These are phyloP conservation scores for Plemyria rubiginata DNA, from an alignment of 2,888 invertebrate genomes.

Conservation along the genomic window DNA sequence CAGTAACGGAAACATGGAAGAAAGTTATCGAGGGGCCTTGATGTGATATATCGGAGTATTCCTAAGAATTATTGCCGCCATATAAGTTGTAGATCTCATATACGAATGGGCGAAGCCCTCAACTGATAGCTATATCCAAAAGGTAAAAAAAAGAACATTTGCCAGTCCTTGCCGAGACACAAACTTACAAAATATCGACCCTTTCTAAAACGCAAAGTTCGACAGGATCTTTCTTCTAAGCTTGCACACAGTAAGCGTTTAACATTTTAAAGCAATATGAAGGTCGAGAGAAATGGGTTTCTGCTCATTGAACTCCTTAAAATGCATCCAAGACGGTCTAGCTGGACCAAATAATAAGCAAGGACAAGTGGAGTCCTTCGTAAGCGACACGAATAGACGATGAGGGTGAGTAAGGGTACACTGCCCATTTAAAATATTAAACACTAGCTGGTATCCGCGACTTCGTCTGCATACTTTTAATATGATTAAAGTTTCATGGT, in stretches of 20 bases:
- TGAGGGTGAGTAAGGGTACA: slow-evolving; percentile 11
- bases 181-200: not conserved
- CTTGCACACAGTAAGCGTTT: not conserved
- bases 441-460: too few species aligned
- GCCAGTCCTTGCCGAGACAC: not conserved
- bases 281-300: not conserved
- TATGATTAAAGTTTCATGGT: too few species aligned
- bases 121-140: slow-evolving; percentile 4
- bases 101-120: slow-evolving; percentile 37
- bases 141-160: slow-evolving; percentile 25
- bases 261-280: not conserved
- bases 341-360: slow-evolving; percentile 16
- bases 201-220: not conserved
- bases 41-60: slow-evolving; percentile 75
- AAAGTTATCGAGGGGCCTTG: slow-evolving; percentile 67
- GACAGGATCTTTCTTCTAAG: not conserved
- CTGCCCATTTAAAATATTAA: slow-evolving; percentile 17
- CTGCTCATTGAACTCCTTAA: slow-evolving; percentile 9
- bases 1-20: slow-evolving; percentile 53
- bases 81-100: slow-evolving; percentile 59
- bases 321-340: slow-evolving; percentile 13
- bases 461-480: too few species aligned
- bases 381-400: slow-evolving; percentile 22
- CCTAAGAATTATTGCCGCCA: slow-evolving; percentile 70
- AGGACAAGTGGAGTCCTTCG: slow-evolving; percentile 15